Evolutionary conservation across 2,888 invertebrate species (phyloP).

Genomic region (Branchellion lobata): DNA sequence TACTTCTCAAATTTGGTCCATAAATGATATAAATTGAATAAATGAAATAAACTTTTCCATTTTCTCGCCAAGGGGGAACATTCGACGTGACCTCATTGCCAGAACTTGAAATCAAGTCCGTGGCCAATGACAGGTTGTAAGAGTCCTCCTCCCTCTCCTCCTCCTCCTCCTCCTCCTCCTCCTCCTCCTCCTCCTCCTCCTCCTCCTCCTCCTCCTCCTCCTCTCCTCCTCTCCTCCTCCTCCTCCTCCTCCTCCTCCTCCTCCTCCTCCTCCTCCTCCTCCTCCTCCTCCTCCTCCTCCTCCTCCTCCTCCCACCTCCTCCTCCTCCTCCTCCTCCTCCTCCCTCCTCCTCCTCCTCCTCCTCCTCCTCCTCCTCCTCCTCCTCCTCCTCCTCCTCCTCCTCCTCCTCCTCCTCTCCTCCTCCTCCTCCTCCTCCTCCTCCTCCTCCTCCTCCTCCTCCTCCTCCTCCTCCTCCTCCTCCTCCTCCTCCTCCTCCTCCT

Average conservation of each 20-base stretch:
- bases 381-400: not conserved
- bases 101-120: constrained; percentile 5
- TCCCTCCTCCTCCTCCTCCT: constrained; percentile 9
- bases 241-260: not conserved
- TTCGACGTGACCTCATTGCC: not conserved
- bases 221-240: not conserved
- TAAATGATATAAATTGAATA: no score
- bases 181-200: not conserved
- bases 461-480: not conserved
- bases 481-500: constrained; percentile 12
- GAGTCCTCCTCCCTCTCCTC: not conserved
- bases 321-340: not conserved
- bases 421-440: not conserved
- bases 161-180: not conserved
- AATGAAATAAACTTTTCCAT: no score
- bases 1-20: no score
- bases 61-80: not conserved
- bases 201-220: not conserved
- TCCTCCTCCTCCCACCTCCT: constrained; percentile 33
- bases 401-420: not conserved
- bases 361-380: not conserved
- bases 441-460: constrained; percentile 4
- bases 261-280: not conserved
- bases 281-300: constrained; percentile 7
- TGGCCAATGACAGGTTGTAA: not conserved